phyloP scores from a whole-genome alignment of 2,113 vertebrate species.

The Tragelaphus buxtoni region DNA sequence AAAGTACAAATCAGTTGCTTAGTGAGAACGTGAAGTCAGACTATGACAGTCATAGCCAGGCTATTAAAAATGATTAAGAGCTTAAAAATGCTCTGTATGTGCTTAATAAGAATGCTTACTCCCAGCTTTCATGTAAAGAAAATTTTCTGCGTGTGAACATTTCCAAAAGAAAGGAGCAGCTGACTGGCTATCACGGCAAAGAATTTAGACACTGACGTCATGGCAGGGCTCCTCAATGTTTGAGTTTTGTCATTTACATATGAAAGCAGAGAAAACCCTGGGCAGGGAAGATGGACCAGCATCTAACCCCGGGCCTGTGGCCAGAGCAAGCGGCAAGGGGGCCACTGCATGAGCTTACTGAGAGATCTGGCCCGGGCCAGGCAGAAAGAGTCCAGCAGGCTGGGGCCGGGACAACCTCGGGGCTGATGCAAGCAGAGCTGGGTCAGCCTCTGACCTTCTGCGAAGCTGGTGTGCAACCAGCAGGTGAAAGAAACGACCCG shows the following conservation, averaged over 20 bases:
- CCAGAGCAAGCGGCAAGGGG: background rate
- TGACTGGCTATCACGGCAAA: background rate
- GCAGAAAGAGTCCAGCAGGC: background rate
- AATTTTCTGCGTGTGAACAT: background rate
- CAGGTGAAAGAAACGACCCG: rapidly evolving
- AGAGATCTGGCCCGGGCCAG: background rate
- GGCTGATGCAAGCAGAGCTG: background rate
- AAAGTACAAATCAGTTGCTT: conserved; percentile 40
- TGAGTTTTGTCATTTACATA: too few species aligned
- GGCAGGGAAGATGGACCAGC: too few species aligned
- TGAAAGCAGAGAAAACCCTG: background rate
- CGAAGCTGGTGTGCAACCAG: rapidly evolving
- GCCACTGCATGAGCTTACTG: rapidly evolving
- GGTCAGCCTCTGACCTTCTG: background rate
- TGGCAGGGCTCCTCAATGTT: rapidly evolving
- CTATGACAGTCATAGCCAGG: background rate
- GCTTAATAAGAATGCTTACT: background rate
- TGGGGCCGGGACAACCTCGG: background rate
- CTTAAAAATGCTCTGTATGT: conserved; percentile 32
- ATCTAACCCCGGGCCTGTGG: background rate
- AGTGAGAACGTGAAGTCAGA: conserved; percentile 22
- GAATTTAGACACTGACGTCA: rapidly evolving
- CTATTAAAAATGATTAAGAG: conserved; percentile 18
- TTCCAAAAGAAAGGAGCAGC: background rate
- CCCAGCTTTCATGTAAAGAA: background rate